phyloP scores from a whole-genome alignment of 2,797 vertebrate genomes.

The Buphagus erythrorhynchus region DNA sequence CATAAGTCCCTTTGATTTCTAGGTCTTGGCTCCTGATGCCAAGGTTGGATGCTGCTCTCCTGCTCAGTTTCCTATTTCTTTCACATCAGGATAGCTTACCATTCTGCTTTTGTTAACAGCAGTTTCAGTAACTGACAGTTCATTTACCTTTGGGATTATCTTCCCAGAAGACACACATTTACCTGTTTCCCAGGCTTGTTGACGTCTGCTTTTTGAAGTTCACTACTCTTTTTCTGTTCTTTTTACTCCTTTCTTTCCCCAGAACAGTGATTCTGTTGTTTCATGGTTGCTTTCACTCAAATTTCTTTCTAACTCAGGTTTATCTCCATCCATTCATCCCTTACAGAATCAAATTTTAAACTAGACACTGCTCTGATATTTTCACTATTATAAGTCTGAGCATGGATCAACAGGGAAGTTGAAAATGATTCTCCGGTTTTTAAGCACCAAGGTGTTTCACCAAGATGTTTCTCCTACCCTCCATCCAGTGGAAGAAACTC shows the following conservation, averaged over 20 bases:
- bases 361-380: not conserved
- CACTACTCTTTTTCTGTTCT: not conserved
- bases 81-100: conserved; percentile 31
- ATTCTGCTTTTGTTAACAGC: not conserved
- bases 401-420: not conserved
- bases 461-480: not conserved
- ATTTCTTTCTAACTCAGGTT: not conserved
- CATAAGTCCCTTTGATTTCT: not conserved
- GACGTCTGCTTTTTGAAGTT: not conserved
- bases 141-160: conserved; percentile 46
- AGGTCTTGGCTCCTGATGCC: not conserved
- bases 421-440: not conserved
- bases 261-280: conserved; percentile 32
- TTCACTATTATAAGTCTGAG: not conserved
- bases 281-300: not conserved
- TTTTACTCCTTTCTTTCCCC: conserved; percentile 10
- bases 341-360: not conserved
- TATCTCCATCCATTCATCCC: not conserved
- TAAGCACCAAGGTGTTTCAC: not conserved
- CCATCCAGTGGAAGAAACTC: not conserved
- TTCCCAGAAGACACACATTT: conserved; percentile 19
- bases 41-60: not conserved
- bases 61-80: not conserved
- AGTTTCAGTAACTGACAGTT: conserved; percentile 16
- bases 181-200: conserved; percentile 38